Evolutionary conservation across 2,888 invertebrate genomes (phyloP).

Genomic region (Gortyna flavago): DNA sequence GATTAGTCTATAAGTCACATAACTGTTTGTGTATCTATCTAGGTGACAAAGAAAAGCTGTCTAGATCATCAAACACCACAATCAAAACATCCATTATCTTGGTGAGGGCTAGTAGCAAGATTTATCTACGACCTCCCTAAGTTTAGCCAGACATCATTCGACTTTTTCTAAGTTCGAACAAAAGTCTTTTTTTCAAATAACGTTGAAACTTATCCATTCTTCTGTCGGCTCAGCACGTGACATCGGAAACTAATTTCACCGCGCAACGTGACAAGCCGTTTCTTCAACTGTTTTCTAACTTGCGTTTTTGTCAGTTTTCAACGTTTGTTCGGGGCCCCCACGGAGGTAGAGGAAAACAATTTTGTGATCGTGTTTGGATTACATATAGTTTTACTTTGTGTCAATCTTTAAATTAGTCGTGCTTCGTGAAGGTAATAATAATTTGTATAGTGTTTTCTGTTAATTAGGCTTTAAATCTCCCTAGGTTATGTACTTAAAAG

Average conservation of each 20-base stretch:
- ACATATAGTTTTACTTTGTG: background rate
- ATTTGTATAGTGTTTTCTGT: background rate
- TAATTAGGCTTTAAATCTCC: too few relatives aligned
- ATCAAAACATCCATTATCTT: background rate
- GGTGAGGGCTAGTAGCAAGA: background rate
- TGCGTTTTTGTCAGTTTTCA: conserved; percentile 39
- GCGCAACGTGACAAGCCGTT: conserved; percentile 40
- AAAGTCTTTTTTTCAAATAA: conserved; percentile 19
- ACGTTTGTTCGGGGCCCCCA: background rate
- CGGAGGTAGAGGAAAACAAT: conserved; percentile 15
- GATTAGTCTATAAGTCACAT: background rate
- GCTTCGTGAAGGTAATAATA: background rate
- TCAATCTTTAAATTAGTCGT: background rate
- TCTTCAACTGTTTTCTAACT: conserved; percentile 30
- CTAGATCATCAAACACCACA: background rate
- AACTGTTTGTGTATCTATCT: background rate
- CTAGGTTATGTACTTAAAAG: too few relatives aligned
- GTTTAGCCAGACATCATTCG: background rate
- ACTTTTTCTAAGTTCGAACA: background rate
- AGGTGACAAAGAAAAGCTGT: background rate
- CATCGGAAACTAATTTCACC: conserved; percentile 40
- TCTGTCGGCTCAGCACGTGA: conserved; percentile 17
- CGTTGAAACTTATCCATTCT: conserved; percentile 11
- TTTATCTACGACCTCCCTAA: background rate
- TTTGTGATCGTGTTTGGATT: conserved; percentile 9